Evolutionary conservation across 1,140 invertebrate genomes (phyloP).

Genomic region (Zaprionus inermis): DNA sequence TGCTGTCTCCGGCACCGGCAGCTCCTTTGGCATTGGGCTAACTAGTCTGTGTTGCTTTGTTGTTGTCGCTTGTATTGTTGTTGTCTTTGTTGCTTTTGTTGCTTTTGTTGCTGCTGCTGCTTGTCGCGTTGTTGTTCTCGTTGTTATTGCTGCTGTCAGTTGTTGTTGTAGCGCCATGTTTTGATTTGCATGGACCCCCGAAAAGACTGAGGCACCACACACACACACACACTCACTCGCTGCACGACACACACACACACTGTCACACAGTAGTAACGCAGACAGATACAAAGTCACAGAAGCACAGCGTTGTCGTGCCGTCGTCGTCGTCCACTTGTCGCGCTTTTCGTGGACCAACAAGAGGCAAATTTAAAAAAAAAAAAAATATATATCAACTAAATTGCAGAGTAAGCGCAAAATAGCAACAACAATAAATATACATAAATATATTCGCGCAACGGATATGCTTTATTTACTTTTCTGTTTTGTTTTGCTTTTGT

Average conservation of each 20-base stretch:
- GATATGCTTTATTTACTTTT: constrained; percentile 10
- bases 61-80: constrained; percentile 15
- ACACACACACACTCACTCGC: not conserved
- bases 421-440: not conserved
- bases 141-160: constrained; percentile 24
- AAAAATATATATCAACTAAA: not conserved
- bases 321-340: not conserved
- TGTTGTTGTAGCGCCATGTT: constrained; percentile 72
- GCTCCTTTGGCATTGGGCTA: constrained; percentile 35
- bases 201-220: constrained; percentile 14
- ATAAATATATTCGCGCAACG: not conserved
- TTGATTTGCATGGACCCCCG: constrained; percentile 60
- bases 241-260: not conserved
- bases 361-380: too few species aligned
- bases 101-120: constrained; percentile 5
- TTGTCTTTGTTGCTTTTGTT: constrained; percentile 18
- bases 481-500: not conserved
- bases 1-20: constrained; percentile 33
- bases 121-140: constrained; percentile 18
- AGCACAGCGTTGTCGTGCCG: not conserved
- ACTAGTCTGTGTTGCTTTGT: constrained; percentile 21
- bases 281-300: not conserved
- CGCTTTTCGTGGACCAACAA: constrained; percentile 3
- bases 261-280: not conserved
- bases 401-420: not conserved